Base-by-base conservation (phyloP, 2,113 vertebrate species). In the Cyprinus carpio region DNA sequence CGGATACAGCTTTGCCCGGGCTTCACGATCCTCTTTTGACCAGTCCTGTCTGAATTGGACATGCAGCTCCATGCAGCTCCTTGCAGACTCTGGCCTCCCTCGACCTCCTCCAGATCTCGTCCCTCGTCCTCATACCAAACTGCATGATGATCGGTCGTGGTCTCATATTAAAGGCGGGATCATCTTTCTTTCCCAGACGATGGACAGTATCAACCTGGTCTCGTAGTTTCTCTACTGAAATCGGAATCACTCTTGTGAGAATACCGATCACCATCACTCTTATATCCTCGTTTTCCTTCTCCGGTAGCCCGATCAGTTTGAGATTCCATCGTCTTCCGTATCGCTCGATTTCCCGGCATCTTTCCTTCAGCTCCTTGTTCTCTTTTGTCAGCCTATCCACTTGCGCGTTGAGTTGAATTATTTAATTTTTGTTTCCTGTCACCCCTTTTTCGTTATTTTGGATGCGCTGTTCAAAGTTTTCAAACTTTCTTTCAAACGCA, bases 11-110 rank as follows among this genome's bases (percentile, higher is more conserved):
- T n/a, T n/a, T n/a, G n/a, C n/a, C n/a, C n/a, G n/a, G n/a, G n/a
- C n/a, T n/a, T n/a, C n/a, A n/a, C 54, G n/a, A 13, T 77, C 65
- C 9, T 67, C 49, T 84, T 85, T 82, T 60, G 69, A 82, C 60
- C 76, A 83, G 58, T 88, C 87, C 58, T 88, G 80, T 85, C 43
- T 86, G 49, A 82, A 82, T 2, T 60, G 58, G 8, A 85, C 60
- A 65, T 88, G 72, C 80, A 87, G 64, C 56, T 87, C 82, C 60
- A 65, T 88, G 72, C 80, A 87, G 64, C 56, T 87, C 82, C 16
- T 62, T 84, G 51, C 83, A 87, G 25, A 84, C 83, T 29, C 75
- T 85, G 37, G 37, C 67, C 75, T 87, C 29, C 65, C 65, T 67
- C 27, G 29, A 67, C 13, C 29, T 34, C 12, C 65, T 67, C 27